phyloP scores from a whole-genome alignment of 2,888 invertebrate genomes.

The Calliphora vomitoria region DNA sequence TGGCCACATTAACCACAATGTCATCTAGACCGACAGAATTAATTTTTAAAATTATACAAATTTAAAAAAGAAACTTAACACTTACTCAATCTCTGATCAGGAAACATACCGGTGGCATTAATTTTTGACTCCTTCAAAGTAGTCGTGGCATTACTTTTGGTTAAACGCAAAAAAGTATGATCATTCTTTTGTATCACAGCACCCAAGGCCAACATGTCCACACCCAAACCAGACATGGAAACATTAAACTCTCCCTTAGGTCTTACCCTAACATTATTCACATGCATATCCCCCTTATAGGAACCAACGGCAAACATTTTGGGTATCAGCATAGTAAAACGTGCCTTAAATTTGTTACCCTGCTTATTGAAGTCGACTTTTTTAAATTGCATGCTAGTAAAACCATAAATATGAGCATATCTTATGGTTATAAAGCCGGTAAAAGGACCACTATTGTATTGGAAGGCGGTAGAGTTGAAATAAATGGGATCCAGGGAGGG shows the following conservation, averaged over 20 bases:
- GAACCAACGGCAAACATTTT: constrained; percentile 86
- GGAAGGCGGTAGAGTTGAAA: constrained; percentile 80
- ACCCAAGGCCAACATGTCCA: constrained; percentile 83
- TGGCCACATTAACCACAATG: constrained; percentile 84
- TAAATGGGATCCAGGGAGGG: constrained; percentile 83
- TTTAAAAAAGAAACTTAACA: constrained; percentile 85
- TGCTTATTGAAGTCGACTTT: constrained; percentile 85
- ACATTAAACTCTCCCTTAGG: constrained; percentile 87
- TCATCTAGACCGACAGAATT: constrained; percentile 77
- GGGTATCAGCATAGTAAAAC: constrained; percentile 86
- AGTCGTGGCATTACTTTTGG: constrained; percentile 87
- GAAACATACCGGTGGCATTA: constrained; percentile 87
- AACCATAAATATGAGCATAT: constrained; percentile 86
- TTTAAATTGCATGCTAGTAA: constrained; percentile 86
- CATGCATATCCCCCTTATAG: constrained; percentile 87
- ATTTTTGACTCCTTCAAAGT: constrained; percentile 87
- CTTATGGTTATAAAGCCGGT: constrained; percentile 83
- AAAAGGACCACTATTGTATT: constrained; percentile 80
- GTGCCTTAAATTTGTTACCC: constrained; percentile 74
- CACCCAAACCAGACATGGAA: constrained; percentile 86
- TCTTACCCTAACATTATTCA: constrained; percentile 87
- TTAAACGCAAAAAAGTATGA: constrained; percentile 86
- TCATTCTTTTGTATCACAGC: constrained; percentile 85
- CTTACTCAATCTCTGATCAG: constrained; percentile 89
- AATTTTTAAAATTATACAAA: background rate